Percentiles rank a stretch among this genome's conserved stretches.
These are phyloP conservation scores for Trochalopteron elliotii DNA, from an alignment of 2,113 vertebrate genomes.

Conservation along the genomic window DNA sequence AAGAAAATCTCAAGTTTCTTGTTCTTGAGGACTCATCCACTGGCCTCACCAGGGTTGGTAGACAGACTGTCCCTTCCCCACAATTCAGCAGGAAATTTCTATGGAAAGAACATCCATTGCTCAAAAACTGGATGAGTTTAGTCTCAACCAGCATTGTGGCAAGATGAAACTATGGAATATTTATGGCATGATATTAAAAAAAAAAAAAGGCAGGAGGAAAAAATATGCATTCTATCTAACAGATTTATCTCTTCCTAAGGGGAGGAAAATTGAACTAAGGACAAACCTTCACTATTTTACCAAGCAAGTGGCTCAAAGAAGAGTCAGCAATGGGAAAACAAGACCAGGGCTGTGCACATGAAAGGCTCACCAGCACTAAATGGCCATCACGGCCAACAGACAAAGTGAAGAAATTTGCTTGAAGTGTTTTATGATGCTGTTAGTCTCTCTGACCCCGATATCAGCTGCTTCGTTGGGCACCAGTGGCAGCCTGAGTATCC, in stretches of 20 bases:
- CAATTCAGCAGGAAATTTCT: background rate
- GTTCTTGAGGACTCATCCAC: rapidly evolving
- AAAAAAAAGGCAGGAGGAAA: rapidly evolving
- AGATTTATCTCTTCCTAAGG: background rate
- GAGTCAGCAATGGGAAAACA: background rate
- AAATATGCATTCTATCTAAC: background rate
- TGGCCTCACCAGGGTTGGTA: background rate
- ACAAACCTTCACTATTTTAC: background rate
- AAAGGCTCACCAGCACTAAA: background rate
- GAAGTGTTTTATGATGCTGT: background rate
- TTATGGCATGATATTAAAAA: background rate
- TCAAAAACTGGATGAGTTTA: background rate
- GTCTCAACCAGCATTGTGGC: rapidly evolving
- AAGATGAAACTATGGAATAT: background rate
- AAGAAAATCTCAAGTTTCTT: background rate
- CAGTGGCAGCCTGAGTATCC: background rate
- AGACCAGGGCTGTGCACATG: background rate
- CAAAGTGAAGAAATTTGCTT: background rate
- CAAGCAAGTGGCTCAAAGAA: background rate
- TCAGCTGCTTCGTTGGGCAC: rapidly evolving
- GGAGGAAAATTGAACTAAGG: background rate
- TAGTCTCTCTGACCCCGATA: background rate
- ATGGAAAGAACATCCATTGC: background rate
- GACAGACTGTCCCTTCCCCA: background rate
- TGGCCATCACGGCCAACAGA: background rate